phyloP scores from a whole-genome alignment of 2,888 invertebrate genomes.

The Drosophila niveifrons region DNA sequence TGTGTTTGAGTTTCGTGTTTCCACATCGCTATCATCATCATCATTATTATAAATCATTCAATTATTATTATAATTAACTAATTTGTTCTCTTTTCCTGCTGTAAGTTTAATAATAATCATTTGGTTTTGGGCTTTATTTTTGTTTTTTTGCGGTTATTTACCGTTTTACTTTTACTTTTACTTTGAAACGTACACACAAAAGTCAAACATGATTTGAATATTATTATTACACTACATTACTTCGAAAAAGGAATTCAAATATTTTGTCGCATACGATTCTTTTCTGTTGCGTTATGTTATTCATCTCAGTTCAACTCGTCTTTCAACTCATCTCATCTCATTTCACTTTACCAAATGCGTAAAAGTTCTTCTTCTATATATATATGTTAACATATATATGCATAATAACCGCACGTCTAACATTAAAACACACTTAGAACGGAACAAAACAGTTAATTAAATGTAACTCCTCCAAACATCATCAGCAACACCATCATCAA shows the following conservation, averaged over 20 bases:
- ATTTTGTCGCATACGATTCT: conserved; percentile 3
- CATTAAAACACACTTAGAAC: background rate
- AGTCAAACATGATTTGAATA: background rate
- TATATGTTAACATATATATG: conserved; percentile 1
- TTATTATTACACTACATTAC: conserved; percentile 3
- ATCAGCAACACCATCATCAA: no score
- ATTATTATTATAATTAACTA: conserved; percentile 8
- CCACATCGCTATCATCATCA: conserved; percentile 6
- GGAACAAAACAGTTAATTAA: conserved; percentile 1
- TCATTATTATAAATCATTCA: conserved; percentile 3
- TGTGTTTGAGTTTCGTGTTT: conserved; percentile 13
- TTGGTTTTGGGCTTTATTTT: conserved; percentile 48
- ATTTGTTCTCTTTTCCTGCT: conserved; percentile 12
- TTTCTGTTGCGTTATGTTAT: background rate
- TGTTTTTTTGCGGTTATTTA: conserved; percentile 19
- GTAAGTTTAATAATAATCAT: conserved; percentile 30
- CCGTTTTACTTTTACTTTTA: background rate
- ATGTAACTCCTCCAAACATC: background rate
- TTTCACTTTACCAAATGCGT: conserved; percentile 1
- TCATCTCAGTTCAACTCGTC: background rate
- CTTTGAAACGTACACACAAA: conserved; percentile 22
- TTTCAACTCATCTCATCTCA: conserved; percentile 1
- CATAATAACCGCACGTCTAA: background rate
- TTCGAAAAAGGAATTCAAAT: conserved; percentile 8
- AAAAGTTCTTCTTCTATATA: background rate